Evolutionary conservation across 1,140 invertebrate species (phyloP).

Genomic region (Brachystomella parvula): DNA sequence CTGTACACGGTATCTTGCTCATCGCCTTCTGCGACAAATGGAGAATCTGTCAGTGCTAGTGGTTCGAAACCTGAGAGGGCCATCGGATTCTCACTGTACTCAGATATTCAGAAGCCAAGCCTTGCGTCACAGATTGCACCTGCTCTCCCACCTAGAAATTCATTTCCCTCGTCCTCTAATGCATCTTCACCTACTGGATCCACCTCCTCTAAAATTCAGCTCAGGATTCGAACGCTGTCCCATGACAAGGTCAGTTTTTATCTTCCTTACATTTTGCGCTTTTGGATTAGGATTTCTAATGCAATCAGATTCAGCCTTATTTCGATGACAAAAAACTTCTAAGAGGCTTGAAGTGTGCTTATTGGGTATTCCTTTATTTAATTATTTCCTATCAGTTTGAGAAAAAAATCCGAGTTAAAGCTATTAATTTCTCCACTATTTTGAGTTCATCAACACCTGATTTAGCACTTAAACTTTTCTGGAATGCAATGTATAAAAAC

Average conservation of each 20-base stretch:
- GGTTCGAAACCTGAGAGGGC: background rate
- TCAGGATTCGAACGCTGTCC: background rate
- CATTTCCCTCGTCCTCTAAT: constrained; percentile 2
- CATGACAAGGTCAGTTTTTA: constrained; percentile 17
- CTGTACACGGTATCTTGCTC: constrained; percentile 50
- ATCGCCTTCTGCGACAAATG: background rate
- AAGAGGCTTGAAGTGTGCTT: no score
- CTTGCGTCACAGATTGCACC: background rate
- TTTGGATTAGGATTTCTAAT: no score
- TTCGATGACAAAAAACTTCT: no score
- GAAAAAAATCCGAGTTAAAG: no score
- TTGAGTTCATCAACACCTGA: no score
- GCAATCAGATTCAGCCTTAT: no score
- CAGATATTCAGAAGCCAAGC: constrained; percentile 12
- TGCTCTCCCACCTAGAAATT: constrained; percentile 23
- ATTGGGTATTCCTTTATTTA: no score
- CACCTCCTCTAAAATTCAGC: background rate
- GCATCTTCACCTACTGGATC: constrained; percentile 9
- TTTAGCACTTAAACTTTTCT: no score
- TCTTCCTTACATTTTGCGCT: no score
- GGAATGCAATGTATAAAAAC: no score
- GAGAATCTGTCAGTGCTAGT: constrained; percentile 6
- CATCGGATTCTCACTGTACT: background rate
- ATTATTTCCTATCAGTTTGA: no score
- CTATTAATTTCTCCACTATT: no score